Percentiles rank a stretch among this genome's conserved stretches.
Conservation (phyloP, 2,888 invertebrate genomes). For the Eurytoma adleriae region DNA sequence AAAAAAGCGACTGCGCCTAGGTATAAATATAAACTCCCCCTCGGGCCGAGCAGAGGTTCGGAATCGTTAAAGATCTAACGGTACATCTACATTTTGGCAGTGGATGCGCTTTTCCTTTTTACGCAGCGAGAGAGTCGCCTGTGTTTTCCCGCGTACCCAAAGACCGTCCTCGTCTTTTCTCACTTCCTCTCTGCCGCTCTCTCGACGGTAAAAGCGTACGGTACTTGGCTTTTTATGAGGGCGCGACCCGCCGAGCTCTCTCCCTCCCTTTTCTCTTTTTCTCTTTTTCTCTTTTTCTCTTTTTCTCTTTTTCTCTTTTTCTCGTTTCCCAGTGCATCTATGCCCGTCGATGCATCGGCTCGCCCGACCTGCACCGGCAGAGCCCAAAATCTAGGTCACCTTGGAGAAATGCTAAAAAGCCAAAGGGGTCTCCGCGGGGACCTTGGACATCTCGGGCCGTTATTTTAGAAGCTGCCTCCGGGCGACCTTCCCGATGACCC, state of each 20-base stretch:
- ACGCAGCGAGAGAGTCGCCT: background rate
- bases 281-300: conserved; percentile 12
- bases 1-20: conserved; percentile 26
- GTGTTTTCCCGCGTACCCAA: conserved; percentile 18
- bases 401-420: conserved; percentile 50
- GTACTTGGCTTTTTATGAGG: conserved; percentile 53
- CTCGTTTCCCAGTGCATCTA: background rate
- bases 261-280: conserved; percentile 28
- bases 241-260: conserved; percentile 41
- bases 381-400: conserved; percentile 47
- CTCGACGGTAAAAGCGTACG: conserved; percentile 46
- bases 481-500: background rate
- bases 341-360: conserved; percentile 14
- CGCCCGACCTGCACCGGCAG: conserved; percentile 14
- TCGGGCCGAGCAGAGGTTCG: background rate
- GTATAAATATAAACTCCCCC: conserved; percentile 25
- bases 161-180: conserved; percentile 18
- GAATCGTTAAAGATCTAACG: conserved; percentile 40
- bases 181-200: conserved; percentile 3
- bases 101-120: conserved; percentile 14
- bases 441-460: background rate
- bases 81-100: conserved; percentile 41
- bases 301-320: background rate
- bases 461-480: conserved; percentile 33
- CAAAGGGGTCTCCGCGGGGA: conserved; percentile 38